Conservation (phyloP, 2,888 invertebrate genomes). For the Xanthia icteritia region DNA sequence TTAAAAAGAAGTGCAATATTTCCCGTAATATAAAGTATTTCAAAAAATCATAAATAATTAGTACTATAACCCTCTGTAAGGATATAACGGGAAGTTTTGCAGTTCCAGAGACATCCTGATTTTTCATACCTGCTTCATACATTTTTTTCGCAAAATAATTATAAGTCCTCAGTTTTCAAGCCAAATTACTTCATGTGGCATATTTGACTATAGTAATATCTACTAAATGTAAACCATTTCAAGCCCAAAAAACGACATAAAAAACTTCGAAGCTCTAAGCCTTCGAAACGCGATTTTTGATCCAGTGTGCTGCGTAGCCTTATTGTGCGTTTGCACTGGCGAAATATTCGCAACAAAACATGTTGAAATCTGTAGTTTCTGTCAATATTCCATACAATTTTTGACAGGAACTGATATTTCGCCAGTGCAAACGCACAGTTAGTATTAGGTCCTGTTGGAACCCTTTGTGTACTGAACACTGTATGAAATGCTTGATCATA, state of each 20-base stretch:
- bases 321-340: too few species aligned
- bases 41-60: background rate
- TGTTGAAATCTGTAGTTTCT: too few species aligned
- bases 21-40: background rate
- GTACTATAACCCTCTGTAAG: background rate
- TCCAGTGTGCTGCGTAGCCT: background rate
- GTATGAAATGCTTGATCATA: too few species aligned
- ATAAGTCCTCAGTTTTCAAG: background rate
- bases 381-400: too few species aligned
- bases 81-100: background rate
- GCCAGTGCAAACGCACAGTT: too few species aligned
- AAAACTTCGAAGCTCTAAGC: background rate
- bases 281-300: background rate
- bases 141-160: background rate
- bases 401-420: too few species aligned
- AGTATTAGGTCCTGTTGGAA: too few species aligned
- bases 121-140: background rate
- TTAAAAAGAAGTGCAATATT: background rate
- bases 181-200: background rate
- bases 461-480: too few species aligned
- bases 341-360: too few species aligned
- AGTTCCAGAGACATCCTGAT: background rate
- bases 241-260: background rate
- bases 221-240: background rate
- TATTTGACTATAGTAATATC: background rate